A percentile compares a stretch with the other conserved stretches of the same genome.
Evolutionary conservation across 1,140 invertebrate genomes (phyloP).

Genomic region (Whitmania pigra): DNA sequence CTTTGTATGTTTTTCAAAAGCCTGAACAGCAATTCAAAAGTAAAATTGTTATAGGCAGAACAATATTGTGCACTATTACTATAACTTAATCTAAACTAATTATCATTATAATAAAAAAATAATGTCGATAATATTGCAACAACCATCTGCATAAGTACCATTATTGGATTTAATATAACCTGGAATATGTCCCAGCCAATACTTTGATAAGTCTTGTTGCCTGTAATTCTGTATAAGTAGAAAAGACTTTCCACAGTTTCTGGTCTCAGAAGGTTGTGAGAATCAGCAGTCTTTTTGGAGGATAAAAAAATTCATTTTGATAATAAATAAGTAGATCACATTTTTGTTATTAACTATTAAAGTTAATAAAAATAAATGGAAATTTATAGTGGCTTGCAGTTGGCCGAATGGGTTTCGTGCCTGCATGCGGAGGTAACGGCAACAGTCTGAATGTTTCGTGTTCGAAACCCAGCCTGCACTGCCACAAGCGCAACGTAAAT

Average conservation of each 20-base stretch:
- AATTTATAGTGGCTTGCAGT: no score
- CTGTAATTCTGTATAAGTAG: conserved; percentile 84
- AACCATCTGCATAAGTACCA: no score
- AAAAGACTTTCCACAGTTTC: conserved; percentile 97
- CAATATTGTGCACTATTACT: no score
- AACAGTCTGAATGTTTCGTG: no score
- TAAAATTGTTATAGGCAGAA: no score
- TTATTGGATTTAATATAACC: not conserved
- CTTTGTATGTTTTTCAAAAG: conserved; percentile 79
- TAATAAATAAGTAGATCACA: not conserved
- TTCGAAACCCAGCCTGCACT: no score
- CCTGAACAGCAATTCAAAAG: conserved; percentile 12
- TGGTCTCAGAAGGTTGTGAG: conserved; percentile 87
- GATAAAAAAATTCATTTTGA: not conserved
- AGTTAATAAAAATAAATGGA: not conserved
- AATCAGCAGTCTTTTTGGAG: conserved; percentile 62
- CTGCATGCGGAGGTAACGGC: no score
- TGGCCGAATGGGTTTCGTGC: no score
- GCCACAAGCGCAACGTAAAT: no score
- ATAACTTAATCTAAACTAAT: no score
- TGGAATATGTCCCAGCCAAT: conserved; percentile 86
- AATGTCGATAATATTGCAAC: no score
- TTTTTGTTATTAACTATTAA: not conserved
- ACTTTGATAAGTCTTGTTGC: conserved; percentile 85
- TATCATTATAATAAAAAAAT: no score